Conservation (phyloP, 2,113 vertebrate species). For the Philantomba maxwellii region DNA sequence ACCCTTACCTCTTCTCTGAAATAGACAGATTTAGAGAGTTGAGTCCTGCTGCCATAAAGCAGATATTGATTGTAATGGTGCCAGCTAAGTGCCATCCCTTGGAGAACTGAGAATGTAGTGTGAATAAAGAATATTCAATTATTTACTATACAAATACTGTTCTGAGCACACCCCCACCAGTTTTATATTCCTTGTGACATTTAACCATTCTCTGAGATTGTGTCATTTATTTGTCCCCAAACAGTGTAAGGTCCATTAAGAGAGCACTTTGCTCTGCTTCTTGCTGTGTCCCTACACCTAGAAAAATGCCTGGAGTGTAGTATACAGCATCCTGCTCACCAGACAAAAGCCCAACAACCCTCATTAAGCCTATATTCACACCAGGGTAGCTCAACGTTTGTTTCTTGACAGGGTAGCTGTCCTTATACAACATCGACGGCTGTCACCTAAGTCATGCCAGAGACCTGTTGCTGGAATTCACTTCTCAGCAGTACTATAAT, state of each 20-base stretch:
- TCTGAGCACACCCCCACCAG: not conserved
- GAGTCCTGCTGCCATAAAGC: not conserved
- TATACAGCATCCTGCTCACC: not conserved
- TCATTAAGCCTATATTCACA: not conserved
- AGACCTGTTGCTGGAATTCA: not conserved
- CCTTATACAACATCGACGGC: not conserved
- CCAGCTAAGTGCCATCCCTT: not conserved
- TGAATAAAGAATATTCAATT: not conserved
- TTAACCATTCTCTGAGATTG: not conserved
- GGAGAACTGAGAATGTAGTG: not conserved
- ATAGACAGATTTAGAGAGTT: not conserved
- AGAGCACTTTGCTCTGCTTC: not conserved
- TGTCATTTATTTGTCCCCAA: not conserved
- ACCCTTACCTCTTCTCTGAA: not conserved
- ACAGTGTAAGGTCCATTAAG: not conserved
- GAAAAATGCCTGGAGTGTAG: not conserved
- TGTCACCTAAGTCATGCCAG: not conserved
- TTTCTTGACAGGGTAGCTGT: no score
- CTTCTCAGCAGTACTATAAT: no score
- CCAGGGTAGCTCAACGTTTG: not conserved
- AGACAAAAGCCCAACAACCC: not conserved
- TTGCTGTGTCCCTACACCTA: not conserved
- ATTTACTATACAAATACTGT: not conserved
- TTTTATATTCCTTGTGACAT: not conserved
- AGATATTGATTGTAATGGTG: not conserved